phyloP scores from a whole-genome alignment of 2,113 vertebrate species.

The Chloroceryle aenea region DNA sequence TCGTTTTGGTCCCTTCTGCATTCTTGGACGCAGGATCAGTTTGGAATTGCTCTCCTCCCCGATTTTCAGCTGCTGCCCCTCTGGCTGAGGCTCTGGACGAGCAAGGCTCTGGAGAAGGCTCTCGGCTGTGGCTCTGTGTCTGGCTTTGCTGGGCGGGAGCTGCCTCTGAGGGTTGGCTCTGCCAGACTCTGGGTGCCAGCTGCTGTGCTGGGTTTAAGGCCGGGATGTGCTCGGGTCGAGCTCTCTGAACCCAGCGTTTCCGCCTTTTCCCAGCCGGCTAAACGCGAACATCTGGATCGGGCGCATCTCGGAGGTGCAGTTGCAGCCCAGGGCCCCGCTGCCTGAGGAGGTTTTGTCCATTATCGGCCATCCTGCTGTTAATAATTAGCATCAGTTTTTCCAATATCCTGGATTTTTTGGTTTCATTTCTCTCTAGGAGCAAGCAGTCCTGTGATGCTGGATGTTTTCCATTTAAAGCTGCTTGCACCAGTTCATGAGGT shows the following conservation, averaged over 20 bases:
- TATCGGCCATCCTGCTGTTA: not conserved
- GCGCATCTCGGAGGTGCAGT: not conserved
- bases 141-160: not conserved
- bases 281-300: not conserved
- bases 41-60: not conserved
- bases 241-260: not conserved
- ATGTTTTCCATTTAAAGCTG: not conserved
- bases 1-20: not conserved
- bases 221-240: rapidly evolving
- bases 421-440: not conserved
- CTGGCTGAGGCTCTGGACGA: not conserved
- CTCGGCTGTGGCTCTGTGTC: not conserved
- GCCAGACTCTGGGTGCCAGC: rapidly evolving
- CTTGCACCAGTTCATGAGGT: not conserved
- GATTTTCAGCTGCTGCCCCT: not conserved
- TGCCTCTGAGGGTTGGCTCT: rapidly evolving
- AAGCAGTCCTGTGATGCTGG: not conserved
- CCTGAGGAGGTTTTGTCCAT: not conserved
- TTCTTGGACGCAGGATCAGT: not conserved
- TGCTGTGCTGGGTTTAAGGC: not conserved
- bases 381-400: not conserved
- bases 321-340: not conserved
- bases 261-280: not conserved
- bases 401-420: not conserved
- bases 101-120: not conserved